Base-by-base conservation (phyloP, 1,140 invertebrate genomes). In the Armadillidium nasatum region DNA sequence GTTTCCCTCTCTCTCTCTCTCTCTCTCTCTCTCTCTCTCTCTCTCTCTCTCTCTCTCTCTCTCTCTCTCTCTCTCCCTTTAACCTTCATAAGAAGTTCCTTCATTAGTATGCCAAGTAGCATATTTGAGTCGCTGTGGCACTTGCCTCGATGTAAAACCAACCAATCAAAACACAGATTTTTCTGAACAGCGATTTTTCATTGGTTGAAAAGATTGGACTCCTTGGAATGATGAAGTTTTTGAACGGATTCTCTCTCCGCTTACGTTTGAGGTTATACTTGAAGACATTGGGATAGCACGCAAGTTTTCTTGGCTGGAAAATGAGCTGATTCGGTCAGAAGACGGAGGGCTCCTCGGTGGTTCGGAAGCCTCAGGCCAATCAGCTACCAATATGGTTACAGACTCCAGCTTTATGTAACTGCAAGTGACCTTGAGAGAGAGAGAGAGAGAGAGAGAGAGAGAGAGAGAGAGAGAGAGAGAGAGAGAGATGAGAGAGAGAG, bases 31-130 rank as follows among this genome's bases (percentile, higher is more conserved):
- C 33, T 33, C 33, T 33, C 33, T 33, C 33, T 33, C 33, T 33
- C 33, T 33, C 33, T 33, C 33, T 33, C 33, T 33, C 33, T 33
- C 33, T 33, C 33, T 33, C 33, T 33, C 33, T 33, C 33, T 33
- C 33, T 33, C 33, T 33, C 33, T 33, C 33, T 33, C 33, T 33
- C 33, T 33, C 33, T 33, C 33, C 33, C 33, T 33, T 33, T 33
- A 33, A 33, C 33, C 33, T 33, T 33, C 33, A 33, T 33, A 33
- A 33, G 33, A 33, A 33, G 33, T 33, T 33, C 33, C 50, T 60
- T 60, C 50, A 60, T 60, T 60, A 60, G 7, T 60, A 60, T 60
- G 50, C 50, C 50, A 60, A 60, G 50, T 60, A 60, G 50, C 50
- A 60, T 60, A 33, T 60, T 60, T 60, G 50, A 60, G 50, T 60